Percentiles rank a stretch among this genome's conserved stretches.
Conservation (phyloP, 2,888 invertebrate genomes). For the Cephus rjabovi region DNA sequence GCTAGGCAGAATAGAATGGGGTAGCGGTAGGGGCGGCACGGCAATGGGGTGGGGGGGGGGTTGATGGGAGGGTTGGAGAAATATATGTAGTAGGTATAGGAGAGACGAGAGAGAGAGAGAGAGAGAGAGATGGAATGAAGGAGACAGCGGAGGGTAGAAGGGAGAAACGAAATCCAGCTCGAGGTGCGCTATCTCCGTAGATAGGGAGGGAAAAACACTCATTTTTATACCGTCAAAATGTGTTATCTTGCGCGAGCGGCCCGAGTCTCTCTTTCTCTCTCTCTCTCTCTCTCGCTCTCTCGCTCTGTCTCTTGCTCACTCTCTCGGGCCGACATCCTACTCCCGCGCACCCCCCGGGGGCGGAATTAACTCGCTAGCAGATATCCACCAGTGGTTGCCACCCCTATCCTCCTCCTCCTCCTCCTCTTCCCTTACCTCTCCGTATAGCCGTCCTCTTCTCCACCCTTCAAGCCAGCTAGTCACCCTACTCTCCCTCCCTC, state of each 20-base stretch:
- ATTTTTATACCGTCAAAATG: constrained; percentile 68
- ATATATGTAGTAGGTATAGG: not conserved
- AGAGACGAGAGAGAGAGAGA: not conserved
- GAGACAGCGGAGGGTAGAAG: constrained; percentile 7
- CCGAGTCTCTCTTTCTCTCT: constrained; percentile 32
- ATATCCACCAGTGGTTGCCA: constrained; percentile 48
- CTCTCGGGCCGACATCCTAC: constrained; percentile 26
- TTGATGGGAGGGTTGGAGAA: not conserved
- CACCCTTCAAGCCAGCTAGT: constrained; percentile 6
- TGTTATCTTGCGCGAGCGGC: constrained; percentile 62
- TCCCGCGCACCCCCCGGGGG: constrained; percentile 44
- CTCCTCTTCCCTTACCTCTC: constrained; percentile 27
- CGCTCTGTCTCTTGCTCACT: constrained; percentile 32
- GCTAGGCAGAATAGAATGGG: constrained; percentile 5
- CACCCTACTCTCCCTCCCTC: constrained; percentile 18
- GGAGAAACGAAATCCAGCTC: constrained; percentile 39
- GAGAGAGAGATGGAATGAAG: not conserved
- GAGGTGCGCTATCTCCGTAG: constrained; percentile 61
- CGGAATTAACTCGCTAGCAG: constrained; percentile 64
- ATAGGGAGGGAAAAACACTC: constrained; percentile 66
- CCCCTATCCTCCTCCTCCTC: constrained; percentile 1
- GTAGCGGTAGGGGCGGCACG: not conserved
- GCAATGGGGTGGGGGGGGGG: not conserved
- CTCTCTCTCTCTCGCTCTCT: constrained; percentile 34
- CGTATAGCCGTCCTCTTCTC: constrained; percentile 34